These are phyloP conservation scores for Glossophaga mutica DNA, from an alignment of 2,797 vertebrate genomes.

Conservation along the genomic window DNA sequence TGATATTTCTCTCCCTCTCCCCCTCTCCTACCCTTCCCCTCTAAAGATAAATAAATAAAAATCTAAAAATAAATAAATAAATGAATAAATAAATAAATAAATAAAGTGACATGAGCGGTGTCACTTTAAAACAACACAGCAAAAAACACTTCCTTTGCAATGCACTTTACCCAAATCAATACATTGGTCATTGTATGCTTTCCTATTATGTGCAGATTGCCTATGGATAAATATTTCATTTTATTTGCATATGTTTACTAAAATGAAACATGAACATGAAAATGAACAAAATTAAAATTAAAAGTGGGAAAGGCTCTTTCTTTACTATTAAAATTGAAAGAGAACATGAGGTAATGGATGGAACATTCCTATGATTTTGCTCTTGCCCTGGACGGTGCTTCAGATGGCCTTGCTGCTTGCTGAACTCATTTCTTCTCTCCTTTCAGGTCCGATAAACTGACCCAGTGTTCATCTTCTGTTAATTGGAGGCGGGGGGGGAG, in stretches of 20 bases:
- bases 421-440: background rate
- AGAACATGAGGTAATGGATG: background rate
- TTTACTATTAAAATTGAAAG: background rate
- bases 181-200: background rate
- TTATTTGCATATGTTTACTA: background rate
- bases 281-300: background rate
- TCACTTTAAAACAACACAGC: background rate
- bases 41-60: no score
- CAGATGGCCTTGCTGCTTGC: background rate
- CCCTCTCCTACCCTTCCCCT: no score
- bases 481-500: no score
- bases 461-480: background rate
- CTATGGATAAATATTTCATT: background rate
- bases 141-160: background rate
- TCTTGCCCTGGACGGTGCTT: background rate
- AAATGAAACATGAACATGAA: background rate
- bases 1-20: no score
- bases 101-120: background rate
- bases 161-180: background rate
- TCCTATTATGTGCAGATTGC: background rate
- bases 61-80: no score
- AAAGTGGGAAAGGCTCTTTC: background rate
- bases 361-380: background rate
- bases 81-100: no score
- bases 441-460: slow-evolving; percentile 42